Conservation (phyloP, 2,888 invertebrate species). For the Orgyia antiqua region DNA sequence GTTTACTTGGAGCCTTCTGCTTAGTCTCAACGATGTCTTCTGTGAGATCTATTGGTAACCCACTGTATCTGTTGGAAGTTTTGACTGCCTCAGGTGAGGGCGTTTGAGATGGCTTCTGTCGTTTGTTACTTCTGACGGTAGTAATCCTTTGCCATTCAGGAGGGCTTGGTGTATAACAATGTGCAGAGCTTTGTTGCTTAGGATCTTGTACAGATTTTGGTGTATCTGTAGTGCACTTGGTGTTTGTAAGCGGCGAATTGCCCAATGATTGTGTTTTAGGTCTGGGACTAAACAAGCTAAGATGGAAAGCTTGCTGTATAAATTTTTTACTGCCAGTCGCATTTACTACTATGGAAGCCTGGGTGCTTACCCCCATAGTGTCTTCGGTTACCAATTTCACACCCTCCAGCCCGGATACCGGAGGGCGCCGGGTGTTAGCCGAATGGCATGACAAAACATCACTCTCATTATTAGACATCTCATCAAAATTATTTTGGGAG, state of each 20-base stretch:
- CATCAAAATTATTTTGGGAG: no score
- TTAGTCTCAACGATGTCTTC: not conserved
- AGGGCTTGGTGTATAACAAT: not conserved
- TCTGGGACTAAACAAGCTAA: not conserved
- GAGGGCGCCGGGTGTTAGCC: slow-evolving; percentile 3
- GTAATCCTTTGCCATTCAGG: no score
- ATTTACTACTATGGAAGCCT: slow-evolving; percentile 1
- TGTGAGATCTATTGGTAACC: not conserved
- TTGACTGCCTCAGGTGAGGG: not conserved
- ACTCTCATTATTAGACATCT: not conserved
- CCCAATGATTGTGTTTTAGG: not conserved
- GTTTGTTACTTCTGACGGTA: not conserved
- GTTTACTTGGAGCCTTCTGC: not conserved
- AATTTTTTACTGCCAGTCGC: slow-evolving; percentile 1
- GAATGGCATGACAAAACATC: slow-evolving; percentile 3
- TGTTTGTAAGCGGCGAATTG: not conserved
- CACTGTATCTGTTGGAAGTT: no score
- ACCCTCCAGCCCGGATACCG: no score
- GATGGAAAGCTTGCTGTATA: not conserved
- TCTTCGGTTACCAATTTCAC: slow-evolving; percentile 4
- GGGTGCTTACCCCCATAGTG: not conserved
- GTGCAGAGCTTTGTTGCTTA: no score
- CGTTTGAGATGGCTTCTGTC: not conserved
- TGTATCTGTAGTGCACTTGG: no score
- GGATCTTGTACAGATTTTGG: no score